A percentile compares a stretch with the other conserved stretches of the same genome.
phyloP scores from a whole-genome alignment of 2,888 invertebrate species.

The Caradrina kadenii region DNA sequence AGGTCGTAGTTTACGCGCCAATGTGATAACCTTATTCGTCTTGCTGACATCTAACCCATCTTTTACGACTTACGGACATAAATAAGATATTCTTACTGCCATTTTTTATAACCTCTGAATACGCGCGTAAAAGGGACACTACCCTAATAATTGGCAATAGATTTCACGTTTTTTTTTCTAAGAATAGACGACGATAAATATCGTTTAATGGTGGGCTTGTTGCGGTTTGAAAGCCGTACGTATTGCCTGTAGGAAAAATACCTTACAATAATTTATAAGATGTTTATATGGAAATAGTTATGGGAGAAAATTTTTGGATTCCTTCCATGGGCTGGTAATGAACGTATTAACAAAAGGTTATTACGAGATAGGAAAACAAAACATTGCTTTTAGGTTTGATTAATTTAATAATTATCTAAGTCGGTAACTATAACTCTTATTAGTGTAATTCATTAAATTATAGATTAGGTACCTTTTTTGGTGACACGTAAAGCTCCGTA shows the following conservation, averaged over 20 bases:
- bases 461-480: too few relatives aligned
- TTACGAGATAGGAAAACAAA: not conserved
- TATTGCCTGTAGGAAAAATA: slow-evolving; percentile 18
- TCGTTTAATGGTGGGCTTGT: slow-evolving; percentile 52
- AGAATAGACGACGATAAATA: slow-evolving; percentile 55
- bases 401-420: not conserved
- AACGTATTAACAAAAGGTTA: slow-evolving; percentile 5
- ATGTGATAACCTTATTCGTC: slow-evolving; percentile 32
- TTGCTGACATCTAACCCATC: slow-evolving; percentile 26
- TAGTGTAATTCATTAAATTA: not conserved
- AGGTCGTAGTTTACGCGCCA: slow-evolving; percentile 40
- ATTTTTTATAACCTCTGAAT: slow-evolving; percentile 36
- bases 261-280: slow-evolving; percentile 14
- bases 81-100: slow-evolving; percentile 30
- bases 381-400: not conserved
- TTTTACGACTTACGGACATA: slow-evolving; percentile 34
- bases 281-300: slow-evolving; percentile 5
- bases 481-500: not conserved
- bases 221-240: slow-evolving; percentile 34
- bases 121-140: slow-evolving; percentile 38
- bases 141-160: slow-evolving; percentile 48
- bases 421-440: too few relatives aligned
- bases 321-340: slow-evolving; percentile 1
- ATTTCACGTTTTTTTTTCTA: slow-evolving; percentile 51
- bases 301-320: not conserved